Conservation (phyloP, 2,113 vertebrate species). For the Caretta caretta region DNA sequence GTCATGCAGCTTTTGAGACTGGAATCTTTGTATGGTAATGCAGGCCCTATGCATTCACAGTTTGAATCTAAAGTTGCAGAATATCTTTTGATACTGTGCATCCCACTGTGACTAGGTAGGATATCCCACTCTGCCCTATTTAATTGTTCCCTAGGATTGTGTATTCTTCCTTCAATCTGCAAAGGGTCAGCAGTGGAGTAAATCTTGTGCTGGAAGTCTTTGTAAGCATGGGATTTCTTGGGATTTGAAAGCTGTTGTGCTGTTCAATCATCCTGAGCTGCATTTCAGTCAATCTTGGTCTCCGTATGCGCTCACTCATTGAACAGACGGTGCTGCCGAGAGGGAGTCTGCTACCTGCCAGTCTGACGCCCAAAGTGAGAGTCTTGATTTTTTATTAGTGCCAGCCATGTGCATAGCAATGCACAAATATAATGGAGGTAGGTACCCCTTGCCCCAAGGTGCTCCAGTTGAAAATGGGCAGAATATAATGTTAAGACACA, state of each 20-base stretch:
- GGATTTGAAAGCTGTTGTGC: neutral
- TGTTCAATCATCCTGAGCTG: neutral
- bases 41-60: neutral
- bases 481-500: neutral
- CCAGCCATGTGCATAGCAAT: neutral
- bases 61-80: neutral
- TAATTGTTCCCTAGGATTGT: neutral
- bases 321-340: neutral
- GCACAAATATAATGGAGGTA: neutral
- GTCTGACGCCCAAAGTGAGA: neutral
- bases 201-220: neutral
- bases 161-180: neutral
- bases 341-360: neutral
- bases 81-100: neutral
- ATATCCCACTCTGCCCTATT: neutral
- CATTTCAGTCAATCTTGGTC: neutral
- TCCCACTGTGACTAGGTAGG: neutral
- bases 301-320: neutral
- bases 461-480: neutral
- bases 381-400: neutral
- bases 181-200: neutral
- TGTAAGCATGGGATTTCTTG: neutral
- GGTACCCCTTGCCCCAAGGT: neutral
- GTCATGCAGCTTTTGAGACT: accelerated
- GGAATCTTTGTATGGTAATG: neutral